phyloP scores from a whole-genome alignment of 92 coral and sea anemone genomes.

The Muricea muricata region DNA sequence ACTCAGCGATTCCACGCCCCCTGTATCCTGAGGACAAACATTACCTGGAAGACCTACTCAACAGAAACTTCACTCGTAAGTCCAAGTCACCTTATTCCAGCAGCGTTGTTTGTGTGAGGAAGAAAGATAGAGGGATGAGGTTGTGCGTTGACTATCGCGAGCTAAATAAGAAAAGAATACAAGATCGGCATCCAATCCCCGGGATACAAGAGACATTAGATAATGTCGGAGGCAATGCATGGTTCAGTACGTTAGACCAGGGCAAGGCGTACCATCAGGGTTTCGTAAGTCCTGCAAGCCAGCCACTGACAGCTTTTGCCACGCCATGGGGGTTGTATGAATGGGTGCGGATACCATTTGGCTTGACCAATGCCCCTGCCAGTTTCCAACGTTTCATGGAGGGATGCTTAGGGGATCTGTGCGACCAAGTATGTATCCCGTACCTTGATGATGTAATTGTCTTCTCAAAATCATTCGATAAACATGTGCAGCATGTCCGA shows the following conservation, averaged over 20 bases:
- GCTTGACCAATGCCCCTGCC: conserved; percentile 52
- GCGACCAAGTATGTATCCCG: not conserved
- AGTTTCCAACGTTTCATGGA: conserved; percentile 54
- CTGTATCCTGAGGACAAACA: not conserved
- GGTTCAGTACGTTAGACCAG: too few species aligned
- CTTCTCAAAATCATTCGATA: not conserved
- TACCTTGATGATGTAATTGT: not conserved
- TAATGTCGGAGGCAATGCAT: too few species aligned
- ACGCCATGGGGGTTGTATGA: conserved; percentile 60
- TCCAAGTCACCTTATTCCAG: not conserved
- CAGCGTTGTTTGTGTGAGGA: too few species aligned
- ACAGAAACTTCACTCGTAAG: not conserved
- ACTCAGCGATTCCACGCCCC: not conserved
- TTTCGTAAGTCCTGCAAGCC: conserved; percentile 22
- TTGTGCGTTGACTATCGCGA: conserved; percentile 21
- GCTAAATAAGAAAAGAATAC: conserved; percentile 30
- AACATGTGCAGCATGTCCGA: not conserved
- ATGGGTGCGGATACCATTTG: conserved; percentile 47
- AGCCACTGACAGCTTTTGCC: conserved; percentile 41
- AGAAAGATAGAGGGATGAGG: too few species aligned
- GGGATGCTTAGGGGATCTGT: conserved; percentile 11
- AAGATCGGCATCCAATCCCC: conserved; percentile 25
- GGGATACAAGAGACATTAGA: too few species aligned
- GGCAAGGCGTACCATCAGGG: conserved; percentile 52
- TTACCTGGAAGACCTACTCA: not conserved